Evolutionary conservation across 2,797 vertebrate genomes (phyloP).

Genomic region (Zenarchopterus dispar): DNA sequence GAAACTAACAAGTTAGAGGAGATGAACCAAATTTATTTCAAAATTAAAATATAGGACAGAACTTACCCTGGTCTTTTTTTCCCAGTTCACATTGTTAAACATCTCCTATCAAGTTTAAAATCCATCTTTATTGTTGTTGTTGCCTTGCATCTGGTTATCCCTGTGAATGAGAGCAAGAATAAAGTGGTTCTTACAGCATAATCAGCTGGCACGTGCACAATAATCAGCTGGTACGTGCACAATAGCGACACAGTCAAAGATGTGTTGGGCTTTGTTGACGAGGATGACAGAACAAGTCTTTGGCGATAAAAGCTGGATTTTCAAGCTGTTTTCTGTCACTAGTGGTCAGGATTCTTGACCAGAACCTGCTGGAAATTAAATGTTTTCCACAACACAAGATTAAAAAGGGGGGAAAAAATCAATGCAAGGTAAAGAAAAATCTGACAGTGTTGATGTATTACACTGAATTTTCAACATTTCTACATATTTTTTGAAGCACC

Average conservation of each 20-base stretch:
- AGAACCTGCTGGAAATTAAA: conserved; percentile 8
- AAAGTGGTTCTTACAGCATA: conserved; percentile 50
- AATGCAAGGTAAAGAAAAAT: not conserved
- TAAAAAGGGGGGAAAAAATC: conserved; percentile 30
- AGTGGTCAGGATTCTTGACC: conserved; percentile 4
- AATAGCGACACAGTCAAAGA: conserved; percentile 60
- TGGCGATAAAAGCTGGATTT: conserved; percentile 25
- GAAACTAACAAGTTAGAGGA: not conserved
- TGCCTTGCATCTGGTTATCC: conserved; percentile 19
- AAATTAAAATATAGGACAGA: conserved; percentile 6
- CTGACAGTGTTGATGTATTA: conserved; percentile 22
- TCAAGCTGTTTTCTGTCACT: conserved; percentile 31
- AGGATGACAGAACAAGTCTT: conserved; percentile 41
- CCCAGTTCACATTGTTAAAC: not conserved
- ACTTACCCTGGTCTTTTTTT: conserved; percentile 26
- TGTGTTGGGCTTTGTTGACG: conserved; percentile 60
- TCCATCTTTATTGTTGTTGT: conserved; percentile 14
- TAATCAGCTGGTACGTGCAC: conserved; percentile 56
- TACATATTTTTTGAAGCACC: conserved; percentile 19
- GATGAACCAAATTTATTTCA: not conserved
- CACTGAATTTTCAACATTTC: conserved; percentile 39
- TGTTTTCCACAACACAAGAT: not conserved
- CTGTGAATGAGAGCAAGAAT: conserved; percentile 9
- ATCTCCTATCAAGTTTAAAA: conserved; percentile 3
- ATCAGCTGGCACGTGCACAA: conserved; percentile 61